phyloP scores from a whole-genome alignment of 2,888 invertebrate species.

The Drosophila anomalata region DNA sequence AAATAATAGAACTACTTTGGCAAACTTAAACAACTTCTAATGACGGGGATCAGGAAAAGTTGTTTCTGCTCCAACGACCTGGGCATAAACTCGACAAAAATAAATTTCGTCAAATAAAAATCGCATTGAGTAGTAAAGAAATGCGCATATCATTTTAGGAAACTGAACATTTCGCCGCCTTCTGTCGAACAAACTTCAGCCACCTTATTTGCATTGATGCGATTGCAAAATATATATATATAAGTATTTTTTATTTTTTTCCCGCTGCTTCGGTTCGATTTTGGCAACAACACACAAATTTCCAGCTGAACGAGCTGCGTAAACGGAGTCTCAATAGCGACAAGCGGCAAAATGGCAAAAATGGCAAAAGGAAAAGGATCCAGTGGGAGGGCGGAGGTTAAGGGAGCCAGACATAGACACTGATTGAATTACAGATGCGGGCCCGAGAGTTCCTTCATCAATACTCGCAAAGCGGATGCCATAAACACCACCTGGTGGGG shows the following conservation, averaged over 20 bases:
- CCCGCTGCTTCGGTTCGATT: slow-evolving; percentile 4
- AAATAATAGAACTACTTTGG: background rate
- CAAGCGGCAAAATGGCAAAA: slow-evolving; percentile 26
- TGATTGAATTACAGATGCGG: slow-evolving; percentile 81
- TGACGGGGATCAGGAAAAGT: slow-evolving; percentile 30
- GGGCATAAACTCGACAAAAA: slow-evolving; percentile 24
- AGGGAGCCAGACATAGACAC: slow-evolving; percentile 77
- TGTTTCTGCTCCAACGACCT: slow-evolving; percentile 29
- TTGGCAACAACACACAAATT: slow-evolving; percentile 54
- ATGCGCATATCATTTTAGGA: slow-evolving; percentile 64
- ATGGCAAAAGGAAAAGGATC: slow-evolving; percentile 33
- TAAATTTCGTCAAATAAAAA: slow-evolving; percentile 40
- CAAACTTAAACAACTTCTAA: slow-evolving; percentile 15
- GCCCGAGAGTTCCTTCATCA: slow-evolving; percentile 76
- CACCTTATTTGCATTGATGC: slow-evolving; percentile 75
- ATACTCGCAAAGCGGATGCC: slow-evolving; percentile 81
- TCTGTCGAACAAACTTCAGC: slow-evolving; percentile 26
- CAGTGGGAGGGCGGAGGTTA: slow-evolving; percentile 29
- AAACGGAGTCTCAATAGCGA: slow-evolving; percentile 43
- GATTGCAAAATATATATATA: slow-evolving; percentile 53
- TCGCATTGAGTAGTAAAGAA: slow-evolving; percentile 43
- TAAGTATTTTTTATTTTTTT: slow-evolving; percentile 15
- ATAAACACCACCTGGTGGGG: slow-evolving; percentile 80
- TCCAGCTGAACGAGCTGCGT: slow-evolving; percentile 69
- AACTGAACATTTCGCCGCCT: slow-evolving; percentile 55